phyloP scores from a whole-genome alignment of 1,140 invertebrate species.

The Hyles euphorbiae region DNA sequence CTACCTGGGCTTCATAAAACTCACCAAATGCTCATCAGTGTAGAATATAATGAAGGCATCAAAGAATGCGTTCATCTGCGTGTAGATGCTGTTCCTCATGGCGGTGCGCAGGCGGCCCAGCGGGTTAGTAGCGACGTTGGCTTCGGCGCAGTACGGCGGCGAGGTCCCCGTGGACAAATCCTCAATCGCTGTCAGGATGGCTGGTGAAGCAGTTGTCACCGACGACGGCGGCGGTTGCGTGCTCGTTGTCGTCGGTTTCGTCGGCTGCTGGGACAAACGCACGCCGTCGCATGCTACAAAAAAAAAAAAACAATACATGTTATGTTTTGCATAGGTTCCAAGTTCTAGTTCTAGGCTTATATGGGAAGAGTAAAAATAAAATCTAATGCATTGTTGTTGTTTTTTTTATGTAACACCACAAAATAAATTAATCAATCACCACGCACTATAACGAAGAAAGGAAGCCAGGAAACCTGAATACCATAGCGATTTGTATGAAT shows the following conservation, averaged over 20 bases:
- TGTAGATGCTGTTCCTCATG: constrained; percentile 78
- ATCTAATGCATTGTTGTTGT: no score
- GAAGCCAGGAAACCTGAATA: no score
- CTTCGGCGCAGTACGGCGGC: constrained; percentile 40
- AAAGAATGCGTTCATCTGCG: constrained; percentile 77
- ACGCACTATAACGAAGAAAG: no score
- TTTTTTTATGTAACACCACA: no score
- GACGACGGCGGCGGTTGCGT: constrained; percentile 13
- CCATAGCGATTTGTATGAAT: no score
- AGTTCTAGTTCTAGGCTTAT: no score
- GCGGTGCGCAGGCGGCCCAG: constrained; percentile 79
- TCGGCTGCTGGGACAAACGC: constrained; percentile 16
- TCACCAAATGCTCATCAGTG: constrained; percentile 87
- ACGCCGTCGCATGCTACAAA: constrained; percentile 39
- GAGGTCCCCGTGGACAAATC: constrained; percentile 29
- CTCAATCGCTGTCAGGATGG: constrained; percentile 25
- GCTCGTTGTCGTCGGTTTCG: constrained; percentile 21
- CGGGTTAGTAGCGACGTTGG: constrained; percentile 32
- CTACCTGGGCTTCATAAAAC: no score
- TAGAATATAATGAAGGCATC: constrained; percentile 87
- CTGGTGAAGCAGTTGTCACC: constrained; percentile 12
- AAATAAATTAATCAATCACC: no score
- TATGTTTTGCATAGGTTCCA: no score
- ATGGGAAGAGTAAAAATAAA: no score
- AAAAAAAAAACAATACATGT: constrained; percentile 1